These are phyloP conservation scores for Caenorhabditis doughertyi DNA, from an alignment of 2,888 invertebrate genomes.

Conservation along the genomic window DNA sequence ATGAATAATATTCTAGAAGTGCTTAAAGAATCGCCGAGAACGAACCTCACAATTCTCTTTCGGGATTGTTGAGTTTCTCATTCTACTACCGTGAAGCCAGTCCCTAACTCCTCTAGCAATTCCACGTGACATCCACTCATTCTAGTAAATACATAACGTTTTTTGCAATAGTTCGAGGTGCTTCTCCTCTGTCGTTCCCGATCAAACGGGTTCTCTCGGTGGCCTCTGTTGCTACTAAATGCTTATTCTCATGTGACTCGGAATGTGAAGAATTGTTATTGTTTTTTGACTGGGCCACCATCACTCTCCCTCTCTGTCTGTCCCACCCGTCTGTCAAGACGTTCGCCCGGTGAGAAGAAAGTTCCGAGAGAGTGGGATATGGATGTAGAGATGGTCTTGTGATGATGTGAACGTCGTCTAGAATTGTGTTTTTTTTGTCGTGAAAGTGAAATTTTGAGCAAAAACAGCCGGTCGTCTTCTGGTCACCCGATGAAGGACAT, in stretches of 20 bases:
- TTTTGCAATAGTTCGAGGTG: constrained; percentile 30
- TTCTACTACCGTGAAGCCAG: no score
- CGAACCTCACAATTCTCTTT: not conserved
- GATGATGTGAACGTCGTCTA: not conserved
- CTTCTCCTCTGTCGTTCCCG: constrained; percentile 29
- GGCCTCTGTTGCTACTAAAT: constrained; percentile 36
- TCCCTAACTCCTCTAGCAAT: constrained; percentile 5
- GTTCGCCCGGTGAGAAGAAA: constrained; percentile 39
- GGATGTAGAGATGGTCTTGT: constrained; percentile 16
- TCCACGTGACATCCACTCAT: constrained; percentile 44
- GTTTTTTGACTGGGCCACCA: constrained; percentile 56
- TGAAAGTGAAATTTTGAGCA: not conserved
- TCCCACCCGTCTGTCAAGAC: constrained; percentile 41
- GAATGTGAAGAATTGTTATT: constrained; percentile 59
- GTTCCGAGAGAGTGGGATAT: constrained; percentile 12
- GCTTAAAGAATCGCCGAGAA: not conserved
- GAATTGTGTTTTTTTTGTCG: constrained; percentile 13
- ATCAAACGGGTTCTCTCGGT: constrained; percentile 49
- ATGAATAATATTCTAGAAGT: constrained; percentile 18
- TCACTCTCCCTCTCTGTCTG: constrained; percentile 27
- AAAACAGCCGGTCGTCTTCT: constrained; percentile 6
- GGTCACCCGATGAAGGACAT: not conserved
- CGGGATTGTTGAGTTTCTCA: no score
- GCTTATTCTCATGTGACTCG: constrained; percentile 62
- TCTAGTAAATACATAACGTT: constrained; percentile 41